Percentiles rank a stretch among this genome's conserved stretches.
Conservation (phyloP, 1,140 invertebrate genomes). For the Ditylenchus dipsaci region DNA sequence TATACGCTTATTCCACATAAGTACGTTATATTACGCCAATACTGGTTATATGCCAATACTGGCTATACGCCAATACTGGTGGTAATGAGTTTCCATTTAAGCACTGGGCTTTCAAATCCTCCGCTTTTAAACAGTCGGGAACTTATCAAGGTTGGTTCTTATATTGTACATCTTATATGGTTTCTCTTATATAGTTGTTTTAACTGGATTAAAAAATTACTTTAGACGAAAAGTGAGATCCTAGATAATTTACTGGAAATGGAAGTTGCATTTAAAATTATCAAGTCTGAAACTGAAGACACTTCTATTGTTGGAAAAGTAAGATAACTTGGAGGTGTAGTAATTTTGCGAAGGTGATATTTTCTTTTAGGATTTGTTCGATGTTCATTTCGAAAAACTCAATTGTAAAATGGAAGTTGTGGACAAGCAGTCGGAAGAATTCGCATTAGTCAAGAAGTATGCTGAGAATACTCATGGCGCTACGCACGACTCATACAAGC, state of each 20-base stretch:
- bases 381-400: constrained; percentile 45
- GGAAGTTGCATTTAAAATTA: constrained; percentile 73
- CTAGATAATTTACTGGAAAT: constrained; percentile 42
- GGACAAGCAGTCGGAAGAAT: constrained; percentile 21
- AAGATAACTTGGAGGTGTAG: no score
- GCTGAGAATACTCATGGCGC: constrained; percentile 70
- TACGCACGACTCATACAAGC: constrained; percentile 72
- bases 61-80: no score
- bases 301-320: constrained; percentile 36
- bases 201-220: constrained; percentile 63
- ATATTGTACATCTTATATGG: neutral
- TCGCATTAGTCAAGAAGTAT: constrained; percentile 26
- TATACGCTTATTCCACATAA: constrained; percentile 67
- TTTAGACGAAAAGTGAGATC: constrained; percentile 30
- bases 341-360: neutral
- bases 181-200: constrained; percentile 74
- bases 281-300: constrained; percentile 62
- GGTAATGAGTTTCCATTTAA: no score
- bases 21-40: no score
- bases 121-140: constrained; percentile 69
- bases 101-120: constrained; percentile 29
- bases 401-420: constrained; percentile 39
- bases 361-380: constrained; percentile 24
- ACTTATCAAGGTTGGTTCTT: constrained; percentile 82
- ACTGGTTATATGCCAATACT: no score